A percentile compares a stretch with the other conserved stretches of the same genome.
phyloP scores from a whole-genome alignment of 92 coral and sea anemone genomes.

The Umimayanthus chanpuru region DNA sequence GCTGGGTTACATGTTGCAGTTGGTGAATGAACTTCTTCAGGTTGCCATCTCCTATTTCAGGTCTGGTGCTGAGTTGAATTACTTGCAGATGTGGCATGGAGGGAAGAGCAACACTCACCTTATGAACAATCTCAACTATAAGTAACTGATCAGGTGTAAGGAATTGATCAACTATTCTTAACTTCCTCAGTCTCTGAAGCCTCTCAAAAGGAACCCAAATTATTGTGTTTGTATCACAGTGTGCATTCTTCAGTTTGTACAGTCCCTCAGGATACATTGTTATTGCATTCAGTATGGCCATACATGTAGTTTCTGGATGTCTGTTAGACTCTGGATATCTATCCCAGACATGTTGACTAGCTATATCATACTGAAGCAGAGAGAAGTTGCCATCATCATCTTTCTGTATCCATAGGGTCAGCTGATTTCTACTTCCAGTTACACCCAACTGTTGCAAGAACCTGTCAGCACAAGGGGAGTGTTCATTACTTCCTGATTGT shows the following conservation, averaged over 20 bases:
- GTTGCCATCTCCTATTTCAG: not conserved
- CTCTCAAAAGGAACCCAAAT: not conserved
- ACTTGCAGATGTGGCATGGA: not conserved
- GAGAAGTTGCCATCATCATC: not conserved
- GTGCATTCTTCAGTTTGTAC: not conserved
- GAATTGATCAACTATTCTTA: no score
- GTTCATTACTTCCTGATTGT: not conserved
- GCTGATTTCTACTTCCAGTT: no score
- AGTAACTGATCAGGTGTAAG: not conserved
- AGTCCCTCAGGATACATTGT: slow-evolving; percentile 14
- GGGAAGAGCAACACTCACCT: not conserved
- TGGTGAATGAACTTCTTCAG: not conserved
- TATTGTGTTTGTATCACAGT: not conserved
- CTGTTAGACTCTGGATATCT: not conserved
- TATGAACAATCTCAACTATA: not conserved
- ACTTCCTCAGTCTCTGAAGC: not conserved
- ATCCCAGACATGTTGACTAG: no score
- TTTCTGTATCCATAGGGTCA: not conserved
- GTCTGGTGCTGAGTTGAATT: not conserved
- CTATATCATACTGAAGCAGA: slow-evolving; percentile 11
- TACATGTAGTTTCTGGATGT: not conserved
- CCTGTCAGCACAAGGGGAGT: not conserved
- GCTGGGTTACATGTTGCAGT: slow-evolving; percentile 19
- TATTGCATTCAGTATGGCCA: not conserved
- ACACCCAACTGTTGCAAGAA: not conserved